These are phyloP conservation scores for Xiphydria camelus DNA, from an alignment of 2,888 invertebrate species.

Conservation along the genomic window DNA sequence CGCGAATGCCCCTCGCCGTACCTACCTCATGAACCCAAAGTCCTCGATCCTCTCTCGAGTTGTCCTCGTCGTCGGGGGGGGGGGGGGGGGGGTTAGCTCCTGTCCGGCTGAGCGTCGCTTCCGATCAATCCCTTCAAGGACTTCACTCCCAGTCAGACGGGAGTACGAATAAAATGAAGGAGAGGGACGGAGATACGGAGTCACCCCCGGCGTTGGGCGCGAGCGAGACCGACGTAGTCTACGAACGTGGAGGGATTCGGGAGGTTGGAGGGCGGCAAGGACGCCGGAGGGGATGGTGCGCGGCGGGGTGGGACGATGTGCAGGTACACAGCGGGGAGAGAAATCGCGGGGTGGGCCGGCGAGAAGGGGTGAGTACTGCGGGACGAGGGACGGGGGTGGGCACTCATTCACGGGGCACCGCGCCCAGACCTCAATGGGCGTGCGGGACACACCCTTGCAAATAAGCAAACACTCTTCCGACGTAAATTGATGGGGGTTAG, in stretches of 20 bases:
- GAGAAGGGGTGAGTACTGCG: not conserved
- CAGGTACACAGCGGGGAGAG: not conserved
- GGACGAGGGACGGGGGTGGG: not conserved
- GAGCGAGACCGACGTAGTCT: not conserved
- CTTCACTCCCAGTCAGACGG: conserved; percentile 33
- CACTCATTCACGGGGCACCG: conserved; percentile 31
- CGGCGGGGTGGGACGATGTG: not conserved
- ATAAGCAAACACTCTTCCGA: conserved; percentile 31
- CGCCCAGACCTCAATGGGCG: conserved; percentile 33
- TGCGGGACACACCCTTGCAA: conserved; percentile 34
- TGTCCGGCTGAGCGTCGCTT: conserved; percentile 29
- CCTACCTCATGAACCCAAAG: no score
- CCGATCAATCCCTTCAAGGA: conserved; percentile 43
- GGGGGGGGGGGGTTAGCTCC: conserved; percentile 28
- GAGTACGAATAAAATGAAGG: conserved; percentile 30
- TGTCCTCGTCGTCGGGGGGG: no score
- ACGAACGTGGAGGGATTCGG: not conserved
- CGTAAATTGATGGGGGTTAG: conserved; percentile 26
- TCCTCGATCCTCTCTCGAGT: no score
- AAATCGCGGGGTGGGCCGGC: not conserved
- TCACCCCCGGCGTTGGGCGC: not conserved
- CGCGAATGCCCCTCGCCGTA: no score
- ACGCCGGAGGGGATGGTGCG: not conserved
- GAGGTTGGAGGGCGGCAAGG: not conserved
- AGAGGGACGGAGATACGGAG: conserved; percentile 3